Conservation (phyloP, 1,140 invertebrate genomes). For the Latrodectus geometricus region DNA sequence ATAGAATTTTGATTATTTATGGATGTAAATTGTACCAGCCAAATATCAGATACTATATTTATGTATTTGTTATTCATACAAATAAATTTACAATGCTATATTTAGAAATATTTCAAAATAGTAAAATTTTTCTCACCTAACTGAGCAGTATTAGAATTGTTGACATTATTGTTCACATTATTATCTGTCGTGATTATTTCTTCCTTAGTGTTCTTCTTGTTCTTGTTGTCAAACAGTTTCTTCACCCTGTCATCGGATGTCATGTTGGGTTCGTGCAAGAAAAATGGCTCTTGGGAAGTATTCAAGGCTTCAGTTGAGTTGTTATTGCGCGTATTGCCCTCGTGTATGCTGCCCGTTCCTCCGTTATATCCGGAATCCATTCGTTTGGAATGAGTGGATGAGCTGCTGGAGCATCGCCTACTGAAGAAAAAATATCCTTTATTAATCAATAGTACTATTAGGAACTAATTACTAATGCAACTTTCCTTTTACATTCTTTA, state of each 20-base stretch:
- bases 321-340: conserved; percentile 64
- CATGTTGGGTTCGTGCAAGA: conserved; percentile 83
- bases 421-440: too few relatives aligned
- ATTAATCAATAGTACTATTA: too few relatives aligned
- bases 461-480: too few relatives aligned
- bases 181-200: conserved; percentile 5
- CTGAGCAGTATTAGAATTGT: conserved; percentile 32
- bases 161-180: not conserved
- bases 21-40: too few relatives aligned
- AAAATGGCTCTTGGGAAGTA: conserved; percentile 77
- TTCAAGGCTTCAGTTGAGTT: conserved; percentile 66
- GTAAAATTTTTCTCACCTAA: conserved; percentile 17
- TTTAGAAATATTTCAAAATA: not conserved
- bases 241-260: conserved; percentile 81
- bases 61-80: too few relatives aligned
- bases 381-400: conserved; percentile 66
- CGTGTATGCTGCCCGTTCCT: conserved; percentile 70
- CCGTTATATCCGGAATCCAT: conserved; percentile 64
- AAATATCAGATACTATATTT: too few relatives aligned
- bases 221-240: conserved; percentile 76
- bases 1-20: too few relatives aligned
- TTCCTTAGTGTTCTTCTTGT: conserved; percentile 11
- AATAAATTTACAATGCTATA: too few relatives aligned
- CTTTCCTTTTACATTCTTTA: too few relatives aligned
- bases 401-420: conserved; percentile 10